Percentiles rank a stretch among this genome's conserved stretches.
These are phyloP conservation scores for Luscinia megarhynchos DNA, from an alignment of 2,797 vertebrate genomes.

Conservation along the genomic window DNA sequence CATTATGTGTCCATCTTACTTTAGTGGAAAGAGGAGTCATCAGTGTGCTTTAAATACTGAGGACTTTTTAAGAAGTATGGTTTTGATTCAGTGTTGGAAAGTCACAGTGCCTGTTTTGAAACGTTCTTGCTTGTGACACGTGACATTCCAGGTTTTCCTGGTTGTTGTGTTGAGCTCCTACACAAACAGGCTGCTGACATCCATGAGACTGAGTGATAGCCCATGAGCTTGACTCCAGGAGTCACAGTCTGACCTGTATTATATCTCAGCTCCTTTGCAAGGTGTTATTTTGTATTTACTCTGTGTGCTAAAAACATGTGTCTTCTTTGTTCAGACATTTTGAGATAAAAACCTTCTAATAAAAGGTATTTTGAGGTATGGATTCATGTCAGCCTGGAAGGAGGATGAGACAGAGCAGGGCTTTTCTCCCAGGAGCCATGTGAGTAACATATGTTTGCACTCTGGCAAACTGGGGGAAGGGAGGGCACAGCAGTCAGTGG, in stretches of 20 bases:
- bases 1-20: background rate
- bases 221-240: background rate
- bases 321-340: background rate
- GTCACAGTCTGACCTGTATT: background rate
- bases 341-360: background rate
- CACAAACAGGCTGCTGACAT: background rate
- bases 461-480: background rate
- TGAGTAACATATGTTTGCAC: background rate
- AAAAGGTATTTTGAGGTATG: background rate
- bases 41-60: background rate
- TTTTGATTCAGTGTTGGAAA: background rate
- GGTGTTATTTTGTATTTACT: background rate
- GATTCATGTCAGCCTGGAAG: background rate
- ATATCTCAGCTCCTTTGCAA: background rate
- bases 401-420: background rate
- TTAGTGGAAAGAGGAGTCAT: background rate
- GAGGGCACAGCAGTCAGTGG: background rate
- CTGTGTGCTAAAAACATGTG: fast-evolving
- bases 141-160: background rate
- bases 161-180: background rate
- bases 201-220: background rate
- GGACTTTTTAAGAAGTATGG: background rate
- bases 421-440: background rate
- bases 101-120: background rate
- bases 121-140: background rate